Percentiles rank a stretch among this genome's conserved stretches.
phyloP scores from a whole-genome alignment of 2,888 invertebrate genomes.

The Idaea biselata region DNA sequence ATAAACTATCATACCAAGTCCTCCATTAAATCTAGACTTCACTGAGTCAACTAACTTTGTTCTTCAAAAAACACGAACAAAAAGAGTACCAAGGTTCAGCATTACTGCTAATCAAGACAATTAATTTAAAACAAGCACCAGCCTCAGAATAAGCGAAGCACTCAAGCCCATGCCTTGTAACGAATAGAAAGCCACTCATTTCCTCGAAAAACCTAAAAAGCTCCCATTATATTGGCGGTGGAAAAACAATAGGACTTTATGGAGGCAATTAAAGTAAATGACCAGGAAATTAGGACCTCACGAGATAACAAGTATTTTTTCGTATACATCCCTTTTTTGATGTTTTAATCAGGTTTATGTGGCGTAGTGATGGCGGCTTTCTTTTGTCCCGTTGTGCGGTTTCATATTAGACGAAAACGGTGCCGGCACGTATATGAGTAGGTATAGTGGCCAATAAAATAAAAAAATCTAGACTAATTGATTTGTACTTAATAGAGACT shows the following conservation, averaged over 20 bases:
- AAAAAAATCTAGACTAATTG: too few relatives aligned
- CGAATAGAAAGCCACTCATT: conserved; percentile 15
- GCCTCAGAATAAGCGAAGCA: conserved; percentile 1
- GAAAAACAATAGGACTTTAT: conserved; percentile 33
- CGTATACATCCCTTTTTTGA: conserved; percentile 4
- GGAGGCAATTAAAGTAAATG: conserved; percentile 35
- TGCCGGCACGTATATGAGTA: background rate
- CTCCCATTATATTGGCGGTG: conserved; percentile 1
- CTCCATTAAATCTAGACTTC: background rate
- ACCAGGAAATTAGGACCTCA: conserved; percentile 32
- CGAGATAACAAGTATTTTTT: conserved; percentile 6
- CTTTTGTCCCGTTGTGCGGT: background rate
- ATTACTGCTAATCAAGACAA: conserved; percentile 1
- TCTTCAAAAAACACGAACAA: background rate
- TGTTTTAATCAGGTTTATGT: conserved; percentile 15
- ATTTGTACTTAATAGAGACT: too few relatives aligned
- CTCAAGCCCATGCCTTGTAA: conserved; percentile 1
- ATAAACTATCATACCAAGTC: background rate
- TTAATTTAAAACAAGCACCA: conserved; percentile 1
- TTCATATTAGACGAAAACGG: background rate
- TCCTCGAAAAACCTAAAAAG: conserved; percentile 21
- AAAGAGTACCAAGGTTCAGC: background rate
- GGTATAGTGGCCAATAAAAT: background rate
- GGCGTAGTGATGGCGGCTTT: conserved; percentile 5
- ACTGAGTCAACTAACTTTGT: background rate